Evolutionary conservation across 1,140 invertebrate species (phyloP), one percentile per base, ranked within the genome.

Genomic region (Paralvinella palmiformis): DNA sequence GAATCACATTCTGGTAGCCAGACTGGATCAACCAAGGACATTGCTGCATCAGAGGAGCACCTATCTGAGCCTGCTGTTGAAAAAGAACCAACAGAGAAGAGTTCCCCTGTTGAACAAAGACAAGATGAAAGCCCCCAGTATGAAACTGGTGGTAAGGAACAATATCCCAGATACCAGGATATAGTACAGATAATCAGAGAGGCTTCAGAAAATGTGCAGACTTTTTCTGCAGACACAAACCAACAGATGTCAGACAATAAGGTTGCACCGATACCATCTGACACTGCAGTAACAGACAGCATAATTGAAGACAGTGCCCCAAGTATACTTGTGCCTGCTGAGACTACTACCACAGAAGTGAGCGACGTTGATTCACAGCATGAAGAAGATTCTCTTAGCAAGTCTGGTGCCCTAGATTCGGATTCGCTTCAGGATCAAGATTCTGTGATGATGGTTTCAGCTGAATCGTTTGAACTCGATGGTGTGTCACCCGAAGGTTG

Each of bases 201-300:
- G 15, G 64, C 64, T 2, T 86, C 87, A 20, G 87, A 89, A 75
- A 87, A 87, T 60, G 86, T 87, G 69, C 85, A 87, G 79, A 85
- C 85, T 1, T 86, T 86, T 69, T 87, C 86, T 37, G 50, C 24
- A 65, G 56, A 52, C 44, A 22, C n/a, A n/a, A n/a, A n/a, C n/a
- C n/a, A n/a, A 27, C 86, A 88, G 71, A 88, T 86, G 68, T 87
- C 86, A 55, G 87, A 87, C 72, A 87, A 86, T 35, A 82, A 87
- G 32, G 37, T n/a, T 68, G 62, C 22, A n/a, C n/a, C n/a, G n/a
- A n/a, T n/a, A n/a, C n/a, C n/a, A n/a, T n/a, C n/a, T n/a, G n/a
- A n/a, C n/a, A n/a, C n/a, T n/a, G n/a, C n/a, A n/a, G n/a, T n/a
- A n/a, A n/a, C n/a, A n/a, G n/a, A 57, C 27, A 2, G 27, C 10